Evolutionary conservation across 2,113 vertebrate genomes (phyloP).

Genomic region (Coregonus clupeaformis): DNA sequence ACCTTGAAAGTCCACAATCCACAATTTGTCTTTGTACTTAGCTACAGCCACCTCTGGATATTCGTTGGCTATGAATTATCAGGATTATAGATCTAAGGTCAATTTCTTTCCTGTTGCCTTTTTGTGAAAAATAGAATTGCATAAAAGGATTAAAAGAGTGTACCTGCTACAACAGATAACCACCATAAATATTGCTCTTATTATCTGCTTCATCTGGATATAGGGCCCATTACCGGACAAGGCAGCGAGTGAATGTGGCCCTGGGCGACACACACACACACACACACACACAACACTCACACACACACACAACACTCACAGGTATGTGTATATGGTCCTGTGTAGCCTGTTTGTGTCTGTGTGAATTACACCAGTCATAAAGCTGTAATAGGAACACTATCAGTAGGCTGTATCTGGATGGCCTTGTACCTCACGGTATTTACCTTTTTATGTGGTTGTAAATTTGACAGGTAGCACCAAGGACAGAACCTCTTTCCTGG

Average conservation of each 20-base stretch:
- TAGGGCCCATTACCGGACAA: slow-evolving; percentile 36
- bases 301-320: no score
- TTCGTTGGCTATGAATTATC: no score
- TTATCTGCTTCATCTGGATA: slow-evolving; percentile 26
- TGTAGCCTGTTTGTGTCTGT: slow-evolving; percentile 50
- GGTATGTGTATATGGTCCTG: slow-evolving; percentile 31
- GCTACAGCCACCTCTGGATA: background rate
- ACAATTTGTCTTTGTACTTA: background rate
- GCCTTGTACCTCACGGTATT: slow-evolving; percentile 61
- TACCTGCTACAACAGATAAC: slow-evolving; percentile 30
- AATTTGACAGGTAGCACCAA: slow-evolving; percentile 64
- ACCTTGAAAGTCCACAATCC: background rate
- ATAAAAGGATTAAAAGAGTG: slow-evolving; percentile 1
- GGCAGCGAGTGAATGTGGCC: slow-evolving; percentile 32
- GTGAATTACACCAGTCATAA: slow-evolving; percentile 73
- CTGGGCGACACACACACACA: slow-evolving; percentile 21
- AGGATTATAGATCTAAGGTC: no score
- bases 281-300: no score
- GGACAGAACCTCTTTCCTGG: slow-evolving; percentile 53
- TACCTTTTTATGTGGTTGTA: slow-evolving; percentile 75
- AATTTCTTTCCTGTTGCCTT: background rate
- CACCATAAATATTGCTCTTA: slow-evolving; percentile 18
- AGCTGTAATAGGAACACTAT: slow-evolving; percentile 75
- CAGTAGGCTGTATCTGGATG: slow-evolving; percentile 70
- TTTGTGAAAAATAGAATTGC: background rate